These are phyloP conservation scores for Glaucopsyche alexis DNA, from an alignment of 2,888 invertebrate genomes.

Conservation along the genomic window DNA sequence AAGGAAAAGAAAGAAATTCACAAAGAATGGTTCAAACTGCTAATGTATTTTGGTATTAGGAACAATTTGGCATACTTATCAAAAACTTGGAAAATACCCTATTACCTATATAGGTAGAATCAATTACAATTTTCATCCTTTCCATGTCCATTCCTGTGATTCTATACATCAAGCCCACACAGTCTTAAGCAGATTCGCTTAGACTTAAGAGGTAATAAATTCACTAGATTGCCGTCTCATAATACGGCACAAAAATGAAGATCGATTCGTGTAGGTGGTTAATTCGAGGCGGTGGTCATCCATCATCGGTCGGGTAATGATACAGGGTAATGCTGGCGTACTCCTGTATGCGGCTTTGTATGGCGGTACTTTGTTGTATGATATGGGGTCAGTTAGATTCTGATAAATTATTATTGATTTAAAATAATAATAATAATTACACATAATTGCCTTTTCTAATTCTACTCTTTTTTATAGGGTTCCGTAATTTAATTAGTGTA, in stretches of 20 bases:
- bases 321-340: slow-evolving; percentile 48
- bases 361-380: slow-evolving; percentile 7
- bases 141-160: slow-evolving; percentile 32
- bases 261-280: slow-evolving; percentile 78
- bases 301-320: slow-evolving; percentile 68
- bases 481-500: no score
- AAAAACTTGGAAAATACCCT: no score
- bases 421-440: no score
- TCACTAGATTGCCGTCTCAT: slow-evolving; percentile 72
- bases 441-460: no score
- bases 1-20: no score
- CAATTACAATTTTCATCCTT: neutral
- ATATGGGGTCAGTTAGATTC: neutral
- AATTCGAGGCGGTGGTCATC: slow-evolving; percentile 69
- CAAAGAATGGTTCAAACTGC: no score
- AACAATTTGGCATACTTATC: no score
- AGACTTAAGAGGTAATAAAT: slow-evolving; percentile 79
- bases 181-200: slow-evolving; percentile 73
- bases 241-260: slow-evolving; percentile 75
- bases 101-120: no score
- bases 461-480: no score
- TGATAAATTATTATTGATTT: no score
- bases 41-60: no score
- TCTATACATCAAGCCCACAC: slow-evolving; percentile 62
- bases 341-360: slow-evolving; percentile 19